Evolutionary conservation across 2,113 vertebrate genomes (phyloP), one percentile per base, ranked within the genome.

Genomic region (Heloderma charlesbogerti): DNA sequence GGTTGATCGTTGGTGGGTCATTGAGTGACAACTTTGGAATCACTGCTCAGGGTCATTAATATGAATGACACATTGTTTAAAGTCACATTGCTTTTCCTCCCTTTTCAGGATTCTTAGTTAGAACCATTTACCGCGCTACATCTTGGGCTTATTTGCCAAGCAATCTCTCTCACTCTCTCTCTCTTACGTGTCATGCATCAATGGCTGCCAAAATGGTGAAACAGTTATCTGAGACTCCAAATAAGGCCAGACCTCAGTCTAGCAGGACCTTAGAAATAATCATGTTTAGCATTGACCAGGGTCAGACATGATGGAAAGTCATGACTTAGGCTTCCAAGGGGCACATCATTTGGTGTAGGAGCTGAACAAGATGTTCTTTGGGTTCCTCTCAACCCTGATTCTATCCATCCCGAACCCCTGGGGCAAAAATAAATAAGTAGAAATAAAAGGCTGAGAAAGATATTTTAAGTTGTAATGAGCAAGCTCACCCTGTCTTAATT

Each of bases 11-110:
- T 94, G 91, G 92, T 86, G 84, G 91, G 91, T 74, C 84, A 57
- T 71, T 79, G 60, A 91, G 84, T 86, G 91, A 93, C 66, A 93
- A 66, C 84, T 94, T 94, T 83, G 86, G 88, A 94, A 94, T 72
- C 67, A 87, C 91, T 89, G 40, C 80, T 88, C 77, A 85, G 89
- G 92, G 93, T 92, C 84, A 72, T 94, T 90, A 93, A 81, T 48
- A 93, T 84, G 71, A 78, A 13, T 6, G 72, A 91, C 92, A 86
- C 91, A 93, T 91, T 43, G 89, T 67, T 86, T 95, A 94, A 91
- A 91, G 69, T 91, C 78, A 87, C 84, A 89, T 86, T 88, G 57
- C 54, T 83, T 83, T 43, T 15, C 15, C 13, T 74, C 2, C 22
- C 51, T 40, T 78, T 72, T 72, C 31, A 66, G 40, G 31, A 27